Conservation (phyloP, 2,113 vertebrate genomes). For the Macrotis lagotis region DNA sequence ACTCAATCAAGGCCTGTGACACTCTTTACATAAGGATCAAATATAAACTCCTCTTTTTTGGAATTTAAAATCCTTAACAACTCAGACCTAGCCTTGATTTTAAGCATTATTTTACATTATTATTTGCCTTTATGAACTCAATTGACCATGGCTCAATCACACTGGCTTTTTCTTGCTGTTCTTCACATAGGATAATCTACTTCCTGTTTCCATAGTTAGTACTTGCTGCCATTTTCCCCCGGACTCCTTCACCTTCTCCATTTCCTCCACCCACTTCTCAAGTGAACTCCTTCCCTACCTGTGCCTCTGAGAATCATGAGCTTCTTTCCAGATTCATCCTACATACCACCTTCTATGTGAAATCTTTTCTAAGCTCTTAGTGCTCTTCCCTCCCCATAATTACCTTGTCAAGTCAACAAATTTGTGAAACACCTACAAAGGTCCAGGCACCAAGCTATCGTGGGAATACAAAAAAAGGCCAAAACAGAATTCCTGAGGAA, state of each 20-base stretch:
- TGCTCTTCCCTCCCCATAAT: too few species aligned
- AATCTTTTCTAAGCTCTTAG: too few species aligned
- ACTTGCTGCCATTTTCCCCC: not conserved
- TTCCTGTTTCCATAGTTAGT: not conserved
- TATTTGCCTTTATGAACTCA: not conserved
- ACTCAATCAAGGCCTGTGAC: not conserved
- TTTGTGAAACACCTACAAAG: not conserved
- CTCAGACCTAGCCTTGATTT: not conserved
- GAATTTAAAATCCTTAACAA: not conserved
- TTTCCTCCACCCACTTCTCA: not conserved
- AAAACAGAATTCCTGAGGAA: not conserved
- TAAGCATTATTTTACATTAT: not conserved
- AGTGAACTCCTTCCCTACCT: not conserved
- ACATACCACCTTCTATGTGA: accelerated
- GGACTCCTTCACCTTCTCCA: too few species aligned
- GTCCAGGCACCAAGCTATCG: not conserved
- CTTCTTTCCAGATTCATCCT: too few species aligned
- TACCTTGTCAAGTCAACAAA: not conserved
- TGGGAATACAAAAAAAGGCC: not conserved
- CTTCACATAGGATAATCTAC: not conserved
- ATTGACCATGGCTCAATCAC: not conserved
- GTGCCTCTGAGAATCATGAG: too few species aligned
- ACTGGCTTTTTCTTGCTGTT: not conserved
- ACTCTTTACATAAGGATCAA: not conserved
- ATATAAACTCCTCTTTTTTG: not conserved